phyloP scores from a whole-genome alignment of 2,888 invertebrate species.

The Eilema sororculum region DNA sequence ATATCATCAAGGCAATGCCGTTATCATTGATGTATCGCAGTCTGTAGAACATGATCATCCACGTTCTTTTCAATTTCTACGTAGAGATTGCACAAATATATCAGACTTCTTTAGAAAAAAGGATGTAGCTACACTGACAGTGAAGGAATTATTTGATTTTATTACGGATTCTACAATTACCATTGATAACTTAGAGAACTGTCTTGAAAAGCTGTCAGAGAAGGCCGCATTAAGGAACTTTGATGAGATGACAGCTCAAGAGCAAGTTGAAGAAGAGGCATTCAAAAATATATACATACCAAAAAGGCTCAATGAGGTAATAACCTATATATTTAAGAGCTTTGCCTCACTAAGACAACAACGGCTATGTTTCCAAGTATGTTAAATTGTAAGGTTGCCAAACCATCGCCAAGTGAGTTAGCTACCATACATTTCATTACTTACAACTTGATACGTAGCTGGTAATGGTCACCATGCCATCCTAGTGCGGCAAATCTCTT shows the following conservation, averaged over 20 bases:
- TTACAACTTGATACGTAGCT: no score
- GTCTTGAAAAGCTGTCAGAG: conserved; percentile 91
- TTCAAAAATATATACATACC: conserved; percentile 98
- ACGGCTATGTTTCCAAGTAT: no score
- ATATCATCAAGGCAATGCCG: conserved; percentile 93
- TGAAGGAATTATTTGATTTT: conserved; percentile 97
- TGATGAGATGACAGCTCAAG: conserved; percentile 90
- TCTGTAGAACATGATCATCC: conserved; percentile 99
- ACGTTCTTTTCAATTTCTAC: conserved; percentile 96
- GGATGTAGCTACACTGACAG: conserved; percentile 95
- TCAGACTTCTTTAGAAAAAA: conserved; percentile 96
- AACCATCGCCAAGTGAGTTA: no score
- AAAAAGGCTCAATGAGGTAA: conserved; percentile 95
- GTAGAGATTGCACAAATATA: conserved; percentile 98
- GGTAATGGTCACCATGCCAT: no score
- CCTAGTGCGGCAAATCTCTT: no score
- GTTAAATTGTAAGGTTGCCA: no score
- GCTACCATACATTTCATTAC: no score
- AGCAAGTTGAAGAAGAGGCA: conserved; percentile 95
- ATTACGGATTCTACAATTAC: conserved; percentile 96
- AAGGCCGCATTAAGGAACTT: conserved; percentile 88
- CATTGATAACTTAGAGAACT: conserved; percentile 93
- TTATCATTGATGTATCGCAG: conserved; percentile 99
- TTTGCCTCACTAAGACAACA: no score
- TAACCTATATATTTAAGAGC: background rate